These are phyloP conservation scores for Meloidogyne hapla DNA, from an alignment of 1,140 invertebrate species.

Conservation along the genomic window DNA sequence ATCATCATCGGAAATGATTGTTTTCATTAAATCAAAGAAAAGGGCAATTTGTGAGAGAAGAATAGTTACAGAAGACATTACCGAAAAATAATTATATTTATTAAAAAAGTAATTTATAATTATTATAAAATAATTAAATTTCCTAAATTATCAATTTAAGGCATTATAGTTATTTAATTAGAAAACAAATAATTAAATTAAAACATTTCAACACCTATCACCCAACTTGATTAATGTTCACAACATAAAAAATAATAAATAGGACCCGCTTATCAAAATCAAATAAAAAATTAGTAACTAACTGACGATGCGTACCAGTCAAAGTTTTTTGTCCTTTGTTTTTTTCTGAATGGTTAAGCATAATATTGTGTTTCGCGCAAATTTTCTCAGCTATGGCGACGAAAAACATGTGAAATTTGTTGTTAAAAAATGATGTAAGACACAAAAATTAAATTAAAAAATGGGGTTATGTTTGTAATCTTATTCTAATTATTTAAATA, in stretches of 20 bases:
- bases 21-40: not conserved
- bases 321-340: not conserved
- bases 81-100: not conserved
- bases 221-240: not conserved
- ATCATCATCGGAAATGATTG: not conserved
- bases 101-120: too few species aligned
- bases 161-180: not conserved
- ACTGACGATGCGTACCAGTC: not conserved
- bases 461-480: too few species aligned
- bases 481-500: too few species aligned
- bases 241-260: not conserved
- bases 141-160: too few species aligned
- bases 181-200: not conserved
- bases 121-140: too few species aligned
- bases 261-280: not conserved
- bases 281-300: constrained; percentile 3
- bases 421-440: not conserved
- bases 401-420: not conserved
- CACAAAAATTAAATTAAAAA: too few species aligned
- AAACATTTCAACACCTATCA: not conserved
- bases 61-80: not conserved
- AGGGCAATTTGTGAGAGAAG: not conserved
- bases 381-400: not conserved
- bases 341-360: not conserved
- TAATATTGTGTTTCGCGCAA: not conserved